A percentile compares a stretch with the other conserved stretches of the same genome.
Evolutionary conservation across 2,113 vertebrate species (phyloP).

Genomic region (Panthera uncia): DNA sequence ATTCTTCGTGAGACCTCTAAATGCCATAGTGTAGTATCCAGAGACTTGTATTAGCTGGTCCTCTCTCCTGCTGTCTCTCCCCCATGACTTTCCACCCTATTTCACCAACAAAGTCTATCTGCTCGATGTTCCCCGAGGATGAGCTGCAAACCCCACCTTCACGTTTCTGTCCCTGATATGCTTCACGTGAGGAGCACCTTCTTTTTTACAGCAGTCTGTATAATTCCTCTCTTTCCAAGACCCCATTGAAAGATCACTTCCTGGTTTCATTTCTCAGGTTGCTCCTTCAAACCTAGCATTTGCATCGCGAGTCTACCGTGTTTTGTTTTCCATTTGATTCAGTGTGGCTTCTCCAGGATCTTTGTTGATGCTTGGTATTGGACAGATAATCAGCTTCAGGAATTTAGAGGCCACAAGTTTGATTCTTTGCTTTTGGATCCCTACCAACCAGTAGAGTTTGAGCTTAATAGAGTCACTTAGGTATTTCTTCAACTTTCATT

Average conservation of each 20-base stretch:
- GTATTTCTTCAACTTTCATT: not conserved
- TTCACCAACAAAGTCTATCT: not conserved
- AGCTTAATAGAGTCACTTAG: not conserved
- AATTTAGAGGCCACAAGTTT: not conserved
- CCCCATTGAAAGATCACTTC: not conserved
- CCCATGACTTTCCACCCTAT: not conserved
- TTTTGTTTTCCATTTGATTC: not conserved
- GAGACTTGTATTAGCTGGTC: not conserved
- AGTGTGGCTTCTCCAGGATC: not conserved
- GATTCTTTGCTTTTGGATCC: not conserved
- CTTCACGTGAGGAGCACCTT: rapidly evolving
- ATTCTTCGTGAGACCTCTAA: not conserved
- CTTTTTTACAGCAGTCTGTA: not conserved
- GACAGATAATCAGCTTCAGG: not conserved
- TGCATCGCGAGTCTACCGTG: not conserved
- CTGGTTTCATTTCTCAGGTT: not conserved
- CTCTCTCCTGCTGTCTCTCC: not conserved
- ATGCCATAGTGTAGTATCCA: rapidly evolving
- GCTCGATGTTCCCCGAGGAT: not conserved
- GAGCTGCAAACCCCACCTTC: too few relatives aligned
- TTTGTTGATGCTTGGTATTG: not conserved
- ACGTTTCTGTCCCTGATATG: not conserved
- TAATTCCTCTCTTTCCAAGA: not conserved
- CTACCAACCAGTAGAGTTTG: not conserved
- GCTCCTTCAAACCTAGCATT: not conserved